Evolutionary conservation across 2,888 invertebrate genomes (phyloP).

Genomic region (Hypena proboscidalis): DNA sequence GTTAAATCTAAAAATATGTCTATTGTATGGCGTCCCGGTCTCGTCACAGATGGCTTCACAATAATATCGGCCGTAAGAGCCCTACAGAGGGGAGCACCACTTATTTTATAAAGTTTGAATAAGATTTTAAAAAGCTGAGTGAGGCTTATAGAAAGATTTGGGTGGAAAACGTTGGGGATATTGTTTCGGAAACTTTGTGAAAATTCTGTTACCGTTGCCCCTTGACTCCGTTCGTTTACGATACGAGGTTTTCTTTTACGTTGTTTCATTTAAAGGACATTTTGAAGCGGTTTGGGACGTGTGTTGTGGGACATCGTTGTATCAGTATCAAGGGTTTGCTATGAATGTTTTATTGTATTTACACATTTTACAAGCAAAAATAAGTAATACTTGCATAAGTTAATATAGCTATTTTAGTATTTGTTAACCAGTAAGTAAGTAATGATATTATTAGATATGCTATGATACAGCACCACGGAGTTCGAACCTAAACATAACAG

Average conservation of each 20-base stretch:
- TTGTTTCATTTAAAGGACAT: constrained; percentile 27
- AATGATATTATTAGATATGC: no score
- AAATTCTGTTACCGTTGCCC: constrained; percentile 45
- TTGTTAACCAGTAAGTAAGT: no score
- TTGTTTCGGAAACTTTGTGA: constrained; percentile 55
- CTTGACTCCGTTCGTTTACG: constrained; percentile 30
- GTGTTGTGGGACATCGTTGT: constrained; percentile 7
- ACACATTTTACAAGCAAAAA: background rate
- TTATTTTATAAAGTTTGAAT: constrained; percentile 84
- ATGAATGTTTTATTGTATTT: background rate
- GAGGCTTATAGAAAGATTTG: constrained; percentile 65
- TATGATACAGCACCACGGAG: no score
- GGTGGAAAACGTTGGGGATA: constrained; percentile 54
- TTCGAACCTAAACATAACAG: no score
- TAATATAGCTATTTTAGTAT: no score
- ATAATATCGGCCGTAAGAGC: constrained; percentile 71
- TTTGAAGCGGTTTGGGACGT: constrained; percentile 24
- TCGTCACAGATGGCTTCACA: constrained; percentile 84
- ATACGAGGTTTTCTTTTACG: constrained; percentile 38
- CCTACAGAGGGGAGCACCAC: constrained; percentile 72
- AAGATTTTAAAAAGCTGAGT: constrained; percentile 81
- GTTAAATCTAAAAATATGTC: constrained; percentile 85
- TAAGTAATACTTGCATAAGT: no score
- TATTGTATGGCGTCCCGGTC: constrained; percentile 73
- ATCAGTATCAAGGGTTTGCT: constrained; percentile 1